Evolutionary conservation across 2,888 invertebrate species (phyloP).

Genomic region (Drosophila greeni): DNA sequence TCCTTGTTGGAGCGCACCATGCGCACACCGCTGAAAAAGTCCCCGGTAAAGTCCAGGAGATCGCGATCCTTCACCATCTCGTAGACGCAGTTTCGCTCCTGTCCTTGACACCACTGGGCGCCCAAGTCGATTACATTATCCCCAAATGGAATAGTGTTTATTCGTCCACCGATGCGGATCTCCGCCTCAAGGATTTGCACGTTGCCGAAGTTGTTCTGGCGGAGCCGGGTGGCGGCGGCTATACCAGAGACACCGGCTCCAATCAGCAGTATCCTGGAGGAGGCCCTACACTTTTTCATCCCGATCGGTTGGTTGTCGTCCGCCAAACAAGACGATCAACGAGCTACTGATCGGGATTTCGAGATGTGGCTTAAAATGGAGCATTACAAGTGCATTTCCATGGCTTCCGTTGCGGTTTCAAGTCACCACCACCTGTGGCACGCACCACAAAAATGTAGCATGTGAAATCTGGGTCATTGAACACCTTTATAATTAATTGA

Average conservation of each 20-base stretch:
- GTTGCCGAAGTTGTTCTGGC: constrained; percentile 77
- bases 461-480: constrained; percentile 7
- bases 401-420: constrained; percentile 23
- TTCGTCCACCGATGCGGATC: constrained; percentile 83
- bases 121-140: constrained; percentile 84
- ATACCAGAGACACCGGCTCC: constrained; percentile 77
- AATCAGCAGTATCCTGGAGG: constrained; percentile 70
- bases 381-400: constrained; percentile 5
- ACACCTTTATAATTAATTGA: background rate
- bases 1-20: constrained; percentile 75
- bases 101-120: constrained; percentile 85
- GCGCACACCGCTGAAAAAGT: constrained; percentile 58
- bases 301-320: background rate
- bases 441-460: constrained; percentile 7
- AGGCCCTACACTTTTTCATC: constrained; percentile 41
- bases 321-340: constrained; percentile 22
- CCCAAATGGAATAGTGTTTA: constrained; percentile 80
- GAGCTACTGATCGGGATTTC: constrained; percentile 22
- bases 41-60: constrained; percentile 60
- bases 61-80: constrained; percentile 79
- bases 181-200: constrained; percentile 83
- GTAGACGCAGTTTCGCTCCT: constrained; percentile 82
- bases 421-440: constrained; percentile 1
- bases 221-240: constrained; percentile 76
- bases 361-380: background rate